Evolutionary conservation across 2,797 vertebrate genomes (phyloP), one percentile per base, ranked within the genome.

Genomic region (Pelochelys cantorii): DNA sequence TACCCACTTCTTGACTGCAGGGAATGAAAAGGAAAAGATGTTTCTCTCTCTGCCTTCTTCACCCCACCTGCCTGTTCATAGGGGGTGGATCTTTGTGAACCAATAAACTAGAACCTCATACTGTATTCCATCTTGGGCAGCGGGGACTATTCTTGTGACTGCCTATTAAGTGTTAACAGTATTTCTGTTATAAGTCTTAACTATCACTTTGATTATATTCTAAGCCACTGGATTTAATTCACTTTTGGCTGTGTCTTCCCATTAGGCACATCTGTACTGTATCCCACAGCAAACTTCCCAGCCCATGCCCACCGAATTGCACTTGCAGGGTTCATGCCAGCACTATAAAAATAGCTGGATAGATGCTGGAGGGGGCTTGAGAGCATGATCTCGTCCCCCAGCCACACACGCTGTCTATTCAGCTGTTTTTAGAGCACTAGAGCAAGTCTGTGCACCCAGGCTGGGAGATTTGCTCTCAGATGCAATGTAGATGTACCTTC

Each of bases 1-100:
- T 82, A 37, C 53, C 14, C 60, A 55, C 22, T 48, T 31, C n/a
- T 85, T 84, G 79, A 11, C 52, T 90, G 92, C 71, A 55, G n/a
- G 57, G 60, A 75, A 84, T 7, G 79, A 79, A 84, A 14, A 52
- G 60, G 1, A 1, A 15, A 68, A 29, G 22, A 79, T 87, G 2
- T 68, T 5, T 60, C 83, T 90, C 82, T 15, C 34, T 85, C 11
- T 79, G 18, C 14, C 68, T 92, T 78, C 60, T 17, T 12, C 80
- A 12, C 78, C 13, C 56, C 60, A 12, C 8, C 11, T 15, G 53
- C 8, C 42, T 79, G 37, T 54, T 90, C 27, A 17, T 22, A 75
- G 81, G 65, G 11, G 11, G 5, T 65, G 56, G 53, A 14, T 25
- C 42, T 54, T 84, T 48, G 42, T 48, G 42, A 48, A 48, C 7